Conservation (phyloP, 2,797 vertebrate genomes). For the Tadarida brasiliensis region DNA sequence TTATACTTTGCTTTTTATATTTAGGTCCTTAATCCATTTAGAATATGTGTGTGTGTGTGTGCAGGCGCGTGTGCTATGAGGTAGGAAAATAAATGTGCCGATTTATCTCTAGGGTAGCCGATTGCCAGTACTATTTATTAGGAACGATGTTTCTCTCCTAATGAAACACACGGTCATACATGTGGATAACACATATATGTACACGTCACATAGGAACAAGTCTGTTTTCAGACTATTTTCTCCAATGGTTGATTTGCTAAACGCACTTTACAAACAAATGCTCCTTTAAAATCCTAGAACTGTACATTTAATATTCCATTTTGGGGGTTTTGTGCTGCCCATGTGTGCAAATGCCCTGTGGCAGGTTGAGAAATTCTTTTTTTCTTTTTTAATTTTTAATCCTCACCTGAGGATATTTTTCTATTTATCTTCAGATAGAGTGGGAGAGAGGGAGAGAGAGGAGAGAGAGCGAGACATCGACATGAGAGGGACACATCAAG, state of each 20-base stretch:
- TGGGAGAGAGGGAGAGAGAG: too few relatives aligned
- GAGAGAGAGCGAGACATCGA: too few relatives aligned
- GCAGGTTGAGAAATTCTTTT: background rate
- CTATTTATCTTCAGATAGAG: too few relatives aligned
- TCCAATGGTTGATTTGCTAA: background rate
- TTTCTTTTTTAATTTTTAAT: too few relatives aligned
- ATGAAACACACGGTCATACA: background rate
- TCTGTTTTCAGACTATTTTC: background rate
- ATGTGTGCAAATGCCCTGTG: background rate
- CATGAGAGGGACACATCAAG: too few relatives aligned
- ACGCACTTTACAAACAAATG: background rate
- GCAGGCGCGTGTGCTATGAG: background rate
- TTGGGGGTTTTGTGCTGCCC: background rate
- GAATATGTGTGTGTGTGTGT: background rate
- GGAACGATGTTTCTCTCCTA: background rate
- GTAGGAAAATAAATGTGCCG: background rate
- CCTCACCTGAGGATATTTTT: too few relatives aligned
- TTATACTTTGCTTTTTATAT: background rate
- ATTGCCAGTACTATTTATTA: background rate
- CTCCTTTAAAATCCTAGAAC: background rate
- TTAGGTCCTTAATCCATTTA: background rate
- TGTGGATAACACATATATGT: background rate
- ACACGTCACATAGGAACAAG: background rate
- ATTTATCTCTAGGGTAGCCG: background rate
- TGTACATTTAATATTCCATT: background rate